These are phyloP conservation scores for Symphodus melops DNA, from an alignment of 2,113 vertebrate genomes.

Conservation along the genomic window DNA sequence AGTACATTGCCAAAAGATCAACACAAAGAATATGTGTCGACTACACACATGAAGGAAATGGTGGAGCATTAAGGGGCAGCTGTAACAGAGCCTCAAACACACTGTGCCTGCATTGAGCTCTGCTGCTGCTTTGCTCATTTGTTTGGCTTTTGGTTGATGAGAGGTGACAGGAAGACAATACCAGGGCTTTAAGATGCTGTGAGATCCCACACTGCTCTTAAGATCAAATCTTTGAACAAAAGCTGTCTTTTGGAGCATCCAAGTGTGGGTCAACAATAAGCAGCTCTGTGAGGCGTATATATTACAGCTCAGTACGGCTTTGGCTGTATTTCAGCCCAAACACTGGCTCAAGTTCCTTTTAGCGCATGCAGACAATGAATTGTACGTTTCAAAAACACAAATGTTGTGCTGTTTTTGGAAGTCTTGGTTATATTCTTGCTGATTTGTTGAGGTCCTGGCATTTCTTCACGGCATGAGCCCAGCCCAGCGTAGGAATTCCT, in stretches of 20 bases:
- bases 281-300: slow-evolving; percentile 29
- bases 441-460: slow-evolving; percentile 24
- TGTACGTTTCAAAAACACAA: slow-evolving; percentile 24
- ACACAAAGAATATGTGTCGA: neutral
- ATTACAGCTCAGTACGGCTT: slow-evolving; percentile 45
- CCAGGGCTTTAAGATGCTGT: slow-evolving; percentile 42
- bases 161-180: slow-evolving; percentile 47
- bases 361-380: slow-evolving; percentile 15
- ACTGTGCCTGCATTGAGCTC: slow-evolving; percentile 13
- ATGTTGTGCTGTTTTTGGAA: slow-evolving; percentile 22
- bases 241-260: slow-evolving; percentile 37
- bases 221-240: slow-evolving; percentile 47
- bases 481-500: slow-evolving; percentile 60
- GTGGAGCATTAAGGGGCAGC: neutral
- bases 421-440: slow-evolving; percentile 22
- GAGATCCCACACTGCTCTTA: slow-evolving; percentile 12
- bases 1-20: neutral
- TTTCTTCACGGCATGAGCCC: slow-evolving; percentile 43
- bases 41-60: neutral
- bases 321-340: slow-evolving; percentile 58
- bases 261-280: slow-evolving; percentile 41
- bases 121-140: slow-evolving; percentile 34
- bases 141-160: slow-evolving; percentile 28
- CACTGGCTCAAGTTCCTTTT: slow-evolving; percentile 17
- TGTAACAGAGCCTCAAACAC: slow-evolving; percentile 15